Evolutionary conservation across 2,888 invertebrate species (phyloP), one percentile per base, ranked within the genome.

Genomic region (Chrysolina haemoptera): DNA sequence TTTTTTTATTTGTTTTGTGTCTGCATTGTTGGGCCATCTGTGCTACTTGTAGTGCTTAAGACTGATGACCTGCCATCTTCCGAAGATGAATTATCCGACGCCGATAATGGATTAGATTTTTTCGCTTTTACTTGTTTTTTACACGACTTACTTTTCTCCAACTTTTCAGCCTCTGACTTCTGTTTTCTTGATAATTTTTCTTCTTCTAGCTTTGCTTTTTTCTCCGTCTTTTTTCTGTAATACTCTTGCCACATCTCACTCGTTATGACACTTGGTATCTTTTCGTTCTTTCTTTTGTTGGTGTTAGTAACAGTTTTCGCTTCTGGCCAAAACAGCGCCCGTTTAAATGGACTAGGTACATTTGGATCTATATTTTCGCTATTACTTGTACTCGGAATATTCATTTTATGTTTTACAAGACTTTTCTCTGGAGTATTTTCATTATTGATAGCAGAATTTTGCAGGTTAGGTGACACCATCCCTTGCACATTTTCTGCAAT

Each of bases 241-340:
- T 62, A 62, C 62, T 62, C 62, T 62, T 62, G 62, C 62, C 62
- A 22, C 62, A 62, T 62, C 22, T 62, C 62, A 62, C 62, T 62
- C 20, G 62, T 62, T 62, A 62, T 27, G 62, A 62, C 62, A 62
- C 62, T 62, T 43, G 2, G 27, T 27, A 27, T 27, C 27, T 27
- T 27, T 27, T 27, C 27, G 2, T 27, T 27, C 27, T 27, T 27
- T 43, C 12, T 43, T 43, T 12, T 43, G 9, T 9, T 43, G 43
- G 11, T 43, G 43, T 43, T 12, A 43, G 9, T 43, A 9, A 43
- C 43, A 43, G 43, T 43, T 43, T 43, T 43, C 11, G 12, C 12
- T 12, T 43, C 43, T 43, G 43, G 43, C 43, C 43, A 9, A 43
- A 43, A 43, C 11, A 43, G 43, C 43, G 43, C 43, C 12, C 43